phyloP scores from a whole-genome alignment of 2,797 vertebrate genomes.

The Propithecus deckenii region DNA sequence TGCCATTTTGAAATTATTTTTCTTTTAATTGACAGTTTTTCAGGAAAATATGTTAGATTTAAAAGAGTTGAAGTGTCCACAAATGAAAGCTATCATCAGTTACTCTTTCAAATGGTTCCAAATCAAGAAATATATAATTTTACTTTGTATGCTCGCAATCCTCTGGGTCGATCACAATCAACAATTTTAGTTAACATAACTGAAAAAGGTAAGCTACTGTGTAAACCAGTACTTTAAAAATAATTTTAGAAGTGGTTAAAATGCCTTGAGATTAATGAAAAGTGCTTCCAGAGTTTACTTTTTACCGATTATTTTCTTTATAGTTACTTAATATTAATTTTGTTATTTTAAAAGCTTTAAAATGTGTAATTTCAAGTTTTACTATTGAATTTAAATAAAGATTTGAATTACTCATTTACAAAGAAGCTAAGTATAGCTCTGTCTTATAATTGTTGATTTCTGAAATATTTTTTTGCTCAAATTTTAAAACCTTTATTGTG shows the following conservation, averaged over 20 bases:
- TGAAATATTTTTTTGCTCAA: background rate
- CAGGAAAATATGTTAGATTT: constrained; percentile 77
- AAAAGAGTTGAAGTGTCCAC: constrained; percentile 52
- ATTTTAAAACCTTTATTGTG: constrained; percentile 16
- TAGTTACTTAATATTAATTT: background rate
- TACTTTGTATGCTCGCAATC: constrained; percentile 80
- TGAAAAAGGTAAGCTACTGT: constrained; percentile 81
- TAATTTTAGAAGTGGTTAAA: background rate
- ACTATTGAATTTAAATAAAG: background rate
- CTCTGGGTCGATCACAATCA: constrained; percentile 79
- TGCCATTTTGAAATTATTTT: constrained; percentile 5
- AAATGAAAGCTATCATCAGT: constrained; percentile 65
- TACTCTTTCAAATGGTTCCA: constrained; percentile 77
- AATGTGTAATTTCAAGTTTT: background rate
- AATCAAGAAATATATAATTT: constrained; percentile 83
- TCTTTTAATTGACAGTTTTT: constrained; percentile 78
- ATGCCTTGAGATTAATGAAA: background rate
- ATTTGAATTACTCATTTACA: constrained; percentile 25
- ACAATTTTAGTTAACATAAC: constrained; percentile 78
- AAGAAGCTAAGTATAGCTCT: constrained; percentile 4
- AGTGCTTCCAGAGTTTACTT: background rate
- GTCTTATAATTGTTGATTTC: background rate
- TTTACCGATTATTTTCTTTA: constrained; percentile 23
- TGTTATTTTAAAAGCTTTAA: background rate
- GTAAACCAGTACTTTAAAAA: background rate